These are phyloP conservation scores for Tiaroga cobitis DNA, from an alignment of 2,797 vertebrate genomes.

Conservation along the genomic window DNA sequence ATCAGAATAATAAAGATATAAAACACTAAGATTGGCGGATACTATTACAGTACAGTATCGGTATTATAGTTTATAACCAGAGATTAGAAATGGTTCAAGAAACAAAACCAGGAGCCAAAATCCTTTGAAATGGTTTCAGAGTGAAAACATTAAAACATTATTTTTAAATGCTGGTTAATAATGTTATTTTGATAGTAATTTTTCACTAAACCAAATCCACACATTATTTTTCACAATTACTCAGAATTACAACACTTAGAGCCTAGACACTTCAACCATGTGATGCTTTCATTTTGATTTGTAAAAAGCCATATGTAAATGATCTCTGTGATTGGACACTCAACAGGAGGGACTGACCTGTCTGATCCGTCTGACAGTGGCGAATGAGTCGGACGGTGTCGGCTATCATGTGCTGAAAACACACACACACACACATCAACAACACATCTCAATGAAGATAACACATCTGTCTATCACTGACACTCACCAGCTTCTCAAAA, in stretches of 20 bases:
- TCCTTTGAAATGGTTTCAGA: background rate
- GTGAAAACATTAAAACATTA: background rate
- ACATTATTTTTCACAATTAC: no score
- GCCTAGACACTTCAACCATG: background rate
- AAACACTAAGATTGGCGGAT: background rate
- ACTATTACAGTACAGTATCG: background rate
- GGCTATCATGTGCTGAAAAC: slow-evolving; percentile 93
- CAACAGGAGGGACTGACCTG: slow-evolving; percentile 76
- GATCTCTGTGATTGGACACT: background rate
- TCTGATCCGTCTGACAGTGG: slow-evolving; percentile 93
- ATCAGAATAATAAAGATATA: background rate
- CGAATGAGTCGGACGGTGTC: slow-evolving; percentile 94
- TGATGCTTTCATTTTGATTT: background rate
- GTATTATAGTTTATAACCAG: background rate
- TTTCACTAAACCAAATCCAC: background rate
- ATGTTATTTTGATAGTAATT: background rate
- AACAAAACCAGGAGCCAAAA: background rate
- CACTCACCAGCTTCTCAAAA: slow-evolving; percentile 96
- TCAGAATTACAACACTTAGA: no score
- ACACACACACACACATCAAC: background rate
- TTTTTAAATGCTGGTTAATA: background rate
- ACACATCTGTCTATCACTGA: background rate
- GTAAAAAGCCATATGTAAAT: background rate
- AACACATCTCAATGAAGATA: background rate
- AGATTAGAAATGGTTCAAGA: background rate